Base-by-base conservation (phyloP, 2,113 vertebrate species). In the Isichthys henryi region DNA sequence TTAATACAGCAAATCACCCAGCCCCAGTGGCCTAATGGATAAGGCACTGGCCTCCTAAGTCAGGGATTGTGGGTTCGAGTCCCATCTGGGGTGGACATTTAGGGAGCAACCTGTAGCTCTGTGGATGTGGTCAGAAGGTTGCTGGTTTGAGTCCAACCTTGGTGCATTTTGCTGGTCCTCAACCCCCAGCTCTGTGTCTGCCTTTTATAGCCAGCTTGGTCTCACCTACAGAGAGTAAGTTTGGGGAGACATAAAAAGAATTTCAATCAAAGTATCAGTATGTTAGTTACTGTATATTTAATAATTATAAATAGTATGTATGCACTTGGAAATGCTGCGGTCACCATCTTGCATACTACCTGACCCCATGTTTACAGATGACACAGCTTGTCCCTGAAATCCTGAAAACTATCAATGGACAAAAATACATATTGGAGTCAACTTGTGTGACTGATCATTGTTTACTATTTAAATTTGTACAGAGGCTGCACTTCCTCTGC, bases 41-140 rank as follows among this genome's bases (percentile, higher is more conserved):
- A 93, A 93, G 92, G 92, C 92, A 93, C 92, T 93, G 92, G 92
- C 93, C 93, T 93, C 91, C 92, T 93, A 93, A 93, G 91, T 92
- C 93, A 93, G 92, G 91, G 92, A 92, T 92, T 93, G 92, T 93
- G 91, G 90, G 92, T 93, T 93, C 91, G 84, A 91, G 74, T 91
- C 88, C 83, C 90, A 88, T 91, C 85, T 92, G 89, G 90, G 90
- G 91, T 92, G 84, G 11, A 15, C 11, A 13, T 17, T 52, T 52
- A 52, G 15, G 13, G 50, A 15, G 50, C 50, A 4, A 3, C 50
- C 50, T 52, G 50, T 52, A 17, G 17, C 19, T 53, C 4, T 19
- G 17, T 53, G 4, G 52, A 53, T 53, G 52, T 53, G 1, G 4
- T 19, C 17, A 19, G 15, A 53, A 5, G 52, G 17, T 19, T 53